phyloP scores from a whole-genome alignment of 1,140 invertebrate species.

The Capitella teleta region DNA sequence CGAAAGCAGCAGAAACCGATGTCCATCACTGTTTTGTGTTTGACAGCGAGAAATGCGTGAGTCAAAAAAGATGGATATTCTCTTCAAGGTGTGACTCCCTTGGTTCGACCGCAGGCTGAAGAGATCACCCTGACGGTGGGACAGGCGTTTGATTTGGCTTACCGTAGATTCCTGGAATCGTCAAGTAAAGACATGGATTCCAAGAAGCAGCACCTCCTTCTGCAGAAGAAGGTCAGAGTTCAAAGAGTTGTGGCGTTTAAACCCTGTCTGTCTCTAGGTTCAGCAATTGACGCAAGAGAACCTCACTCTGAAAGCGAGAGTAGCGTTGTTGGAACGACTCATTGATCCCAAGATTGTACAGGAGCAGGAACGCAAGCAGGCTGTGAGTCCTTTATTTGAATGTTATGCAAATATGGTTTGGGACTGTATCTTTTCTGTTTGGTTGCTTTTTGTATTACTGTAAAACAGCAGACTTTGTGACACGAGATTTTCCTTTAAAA shows the following conservation, averaged over 20 bases:
- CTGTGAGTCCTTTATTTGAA: too few relatives aligned
- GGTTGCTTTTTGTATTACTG: too few relatives aligned
- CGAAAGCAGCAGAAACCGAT: slow-evolving; percentile 70
- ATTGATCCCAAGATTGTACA: slow-evolving; percentile 22
- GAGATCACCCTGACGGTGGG: slow-evolving; percentile 94
- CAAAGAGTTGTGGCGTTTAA: not conserved
- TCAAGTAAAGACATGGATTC: slow-evolving; percentile 63
- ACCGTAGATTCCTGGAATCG: slow-evolving; percentile 65
- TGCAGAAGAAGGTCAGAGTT: slow-evolving; percentile 52
- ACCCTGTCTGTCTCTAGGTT: slow-evolving; percentile 38
- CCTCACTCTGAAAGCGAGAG: slow-evolving; percentile 53
- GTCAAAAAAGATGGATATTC: too few relatives aligned
- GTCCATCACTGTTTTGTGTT: slow-evolving; percentile 92
- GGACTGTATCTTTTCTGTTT: too few relatives aligned
- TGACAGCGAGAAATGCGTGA: slow-evolving; percentile 79
- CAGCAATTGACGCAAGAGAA: slow-evolving; percentile 62
- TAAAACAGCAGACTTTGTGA: too few relatives aligned
- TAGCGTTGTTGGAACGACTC: slow-evolving; percentile 37
- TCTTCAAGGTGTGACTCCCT: slow-evolving; percentile 14
- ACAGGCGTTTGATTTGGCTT: slow-evolving; percentile 94
- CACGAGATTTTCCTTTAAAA: too few relatives aligned
- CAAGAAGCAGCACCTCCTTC: slow-evolving; percentile 56
- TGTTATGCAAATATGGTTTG: too few relatives aligned
- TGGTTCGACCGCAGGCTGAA: slow-evolving; percentile 66
- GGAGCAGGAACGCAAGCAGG: too few relatives aligned